phyloP scores from a whole-genome alignment of 2,888 invertebrate genomes.

The Xylota segnis region DNA sequence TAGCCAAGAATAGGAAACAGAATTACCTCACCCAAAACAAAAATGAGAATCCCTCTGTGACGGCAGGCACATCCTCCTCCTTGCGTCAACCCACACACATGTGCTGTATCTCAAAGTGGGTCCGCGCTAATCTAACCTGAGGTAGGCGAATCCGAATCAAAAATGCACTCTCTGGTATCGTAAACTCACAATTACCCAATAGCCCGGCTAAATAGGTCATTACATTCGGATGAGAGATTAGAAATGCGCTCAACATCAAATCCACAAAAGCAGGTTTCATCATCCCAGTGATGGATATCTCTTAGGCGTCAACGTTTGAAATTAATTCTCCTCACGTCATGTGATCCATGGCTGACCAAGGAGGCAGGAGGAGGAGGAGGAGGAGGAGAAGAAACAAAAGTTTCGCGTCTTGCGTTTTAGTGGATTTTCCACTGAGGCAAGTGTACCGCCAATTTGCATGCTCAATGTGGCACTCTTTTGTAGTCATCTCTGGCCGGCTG shows the following conservation, averaged over 20 bases:
- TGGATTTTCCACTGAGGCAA: slow-evolving; percentile 23
- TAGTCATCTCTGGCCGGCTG: slow-evolving; percentile 9
- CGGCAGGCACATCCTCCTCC: slow-evolving; percentile 59
- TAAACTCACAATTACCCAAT: slow-evolving; percentile 57
- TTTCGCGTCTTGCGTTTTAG: slow-evolving; percentile 32
- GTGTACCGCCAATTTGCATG: slow-evolving; percentile 68
- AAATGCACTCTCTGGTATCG: slow-evolving; percentile 43
- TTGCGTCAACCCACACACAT: slow-evolving; percentile 63
- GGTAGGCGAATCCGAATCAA: slow-evolving; percentile 65
- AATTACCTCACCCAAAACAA: slow-evolving; percentile 65
- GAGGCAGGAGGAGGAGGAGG: neutral
- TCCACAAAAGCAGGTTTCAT: slow-evolving; percentile 32
- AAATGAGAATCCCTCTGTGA: neutral
- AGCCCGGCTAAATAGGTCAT: slow-evolving; percentile 61
- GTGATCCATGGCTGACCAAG: no score
- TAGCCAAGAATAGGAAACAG: slow-evolving; percentile 31
- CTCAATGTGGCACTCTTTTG: slow-evolving; percentile 52
- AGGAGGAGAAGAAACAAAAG: slow-evolving; percentile 43
- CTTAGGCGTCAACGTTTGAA: slow-evolving; percentile 42
- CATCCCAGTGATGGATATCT: slow-evolving; percentile 59
- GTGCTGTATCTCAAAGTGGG: slow-evolving; percentile 27
- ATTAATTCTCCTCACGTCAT: slow-evolving; percentile 70
- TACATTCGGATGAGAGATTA: slow-evolving; percentile 60
- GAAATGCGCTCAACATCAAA: slow-evolving; percentile 40
- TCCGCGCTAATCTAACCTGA: slow-evolving; percentile 39